phyloP scores from a whole-genome alignment of 2,797 vertebrate genomes.

The Macropus fuliginosus region DNA sequence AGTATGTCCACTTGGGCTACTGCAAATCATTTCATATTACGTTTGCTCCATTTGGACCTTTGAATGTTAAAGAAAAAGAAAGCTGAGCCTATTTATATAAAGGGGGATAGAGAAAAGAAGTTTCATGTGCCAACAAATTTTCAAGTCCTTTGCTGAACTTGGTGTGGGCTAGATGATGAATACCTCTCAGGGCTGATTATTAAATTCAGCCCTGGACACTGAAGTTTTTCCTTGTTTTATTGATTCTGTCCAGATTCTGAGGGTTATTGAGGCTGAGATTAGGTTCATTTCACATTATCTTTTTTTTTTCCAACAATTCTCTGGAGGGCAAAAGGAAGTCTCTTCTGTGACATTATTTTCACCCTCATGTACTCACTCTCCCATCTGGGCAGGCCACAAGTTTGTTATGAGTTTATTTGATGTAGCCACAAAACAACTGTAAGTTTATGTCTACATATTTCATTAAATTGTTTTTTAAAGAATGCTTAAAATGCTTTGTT shows the following conservation, averaged over 20 bases:
- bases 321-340: slow-evolving; percentile 28
- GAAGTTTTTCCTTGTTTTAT: slow-evolving; percentile 57
- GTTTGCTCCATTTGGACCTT: slow-evolving; percentile 45
- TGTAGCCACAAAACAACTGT: background rate
- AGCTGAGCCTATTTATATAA: background rate
- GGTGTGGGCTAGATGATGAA: slow-evolving; percentile 17
- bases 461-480: slow-evolving; percentile 24
- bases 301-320: slow-evolving; percentile 48
- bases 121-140: slow-evolving; percentile 60
- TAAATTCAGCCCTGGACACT: slow-evolving; percentile 40
- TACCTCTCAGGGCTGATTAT: slow-evolving; percentile 34
- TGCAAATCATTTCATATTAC: background rate
- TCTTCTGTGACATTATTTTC: background rate
- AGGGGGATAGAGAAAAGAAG: background rate
- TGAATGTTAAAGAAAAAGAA: slow-evolving; percentile 37
- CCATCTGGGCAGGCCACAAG: background rate
- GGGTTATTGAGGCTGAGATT: slow-evolving; percentile 58
- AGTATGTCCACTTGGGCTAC: background rate
- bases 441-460: slow-evolving; percentile 24
- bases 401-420: slow-evolving; percentile 7
- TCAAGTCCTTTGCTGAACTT: slow-evolving; percentile 41
- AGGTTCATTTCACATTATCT: slow-evolving; percentile 58
- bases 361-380: slow-evolving; percentile 34
- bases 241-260: slow-evolving; percentile 49
- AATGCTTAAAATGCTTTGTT: background rate